Conservation (phyloP, 2,113 vertebrate genomes). For the Arvicanthis niloticus region DNA sequence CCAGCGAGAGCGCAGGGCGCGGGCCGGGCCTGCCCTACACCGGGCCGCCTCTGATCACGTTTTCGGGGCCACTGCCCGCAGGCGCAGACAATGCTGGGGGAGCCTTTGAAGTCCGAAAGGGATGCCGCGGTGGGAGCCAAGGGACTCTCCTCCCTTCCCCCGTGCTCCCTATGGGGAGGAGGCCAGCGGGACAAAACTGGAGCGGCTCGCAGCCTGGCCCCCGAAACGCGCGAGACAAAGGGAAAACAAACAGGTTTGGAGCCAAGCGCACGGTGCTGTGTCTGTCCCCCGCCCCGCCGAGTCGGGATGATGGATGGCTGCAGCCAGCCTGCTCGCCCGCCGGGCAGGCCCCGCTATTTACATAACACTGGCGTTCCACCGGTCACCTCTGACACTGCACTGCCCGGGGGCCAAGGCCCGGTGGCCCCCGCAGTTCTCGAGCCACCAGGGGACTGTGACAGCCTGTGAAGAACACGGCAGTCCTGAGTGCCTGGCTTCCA, state of each 20-base stretch:
- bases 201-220: slow-evolving; percentile 90
- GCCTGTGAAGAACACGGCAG: slow-evolving; percentile 30
- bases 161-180: slow-evolving; percentile 49
- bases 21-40: slow-evolving; percentile 97
- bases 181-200: slow-evolving; percentile 88
- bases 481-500: background rate
- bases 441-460: slow-evolving; percentile 48
- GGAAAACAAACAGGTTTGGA: slow-evolving; percentile 98
- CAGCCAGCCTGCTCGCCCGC: slow-evolving; percentile 91
- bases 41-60: slow-evolving; percentile 95
- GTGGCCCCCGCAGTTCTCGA: slow-evolving; percentile 75
- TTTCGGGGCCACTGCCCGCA: slow-evolving; percentile 95
- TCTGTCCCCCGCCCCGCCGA: slow-evolving; percentile 89
- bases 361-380: slow-evolving; percentile 95
- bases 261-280: slow-evolving; percentile 94
- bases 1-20: slow-evolving; percentile 89
- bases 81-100: slow-evolving; percentile 94
- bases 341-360: slow-evolving; percentile 91
- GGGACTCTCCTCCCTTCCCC: slow-evolving; percentile 65
- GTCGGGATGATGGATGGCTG: slow-evolving; percentile 97
- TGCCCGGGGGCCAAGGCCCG: slow-evolving; percentile 80
- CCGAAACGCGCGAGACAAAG: slow-evolving; percentile 90
- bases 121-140: slow-evolving; percentile 88
- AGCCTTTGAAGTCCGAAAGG: slow-evolving; percentile 98
- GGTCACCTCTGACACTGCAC: slow-evolving; percentile 89